phyloP scores from a whole-genome alignment of 2,797 vertebrate species.

The Acipenser oxyrinchus region DNA sequence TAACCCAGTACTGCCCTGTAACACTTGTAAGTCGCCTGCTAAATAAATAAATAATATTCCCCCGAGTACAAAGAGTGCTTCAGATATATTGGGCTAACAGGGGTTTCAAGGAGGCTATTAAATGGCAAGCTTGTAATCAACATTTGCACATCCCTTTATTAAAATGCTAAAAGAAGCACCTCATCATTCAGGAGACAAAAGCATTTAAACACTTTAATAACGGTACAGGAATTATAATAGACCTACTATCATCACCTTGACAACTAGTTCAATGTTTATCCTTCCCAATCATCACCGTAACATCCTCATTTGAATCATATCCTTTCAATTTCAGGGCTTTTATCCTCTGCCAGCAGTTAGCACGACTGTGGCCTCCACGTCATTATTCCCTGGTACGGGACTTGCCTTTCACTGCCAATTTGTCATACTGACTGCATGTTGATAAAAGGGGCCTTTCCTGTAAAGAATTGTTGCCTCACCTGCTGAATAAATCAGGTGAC shows the following conservation, averaged over 20 bases:
- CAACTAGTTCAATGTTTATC: neutral
- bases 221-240: constrained; percentile 3
- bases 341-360: neutral
- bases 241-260: constrained; percentile 10
- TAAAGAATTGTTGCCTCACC: too few relatives aligned
- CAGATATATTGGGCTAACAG: neutral
- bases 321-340: neutral
- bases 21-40: too few relatives aligned
- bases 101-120: neutral
- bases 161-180: neutral
- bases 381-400: too few relatives aligned
- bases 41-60: too few relatives aligned
- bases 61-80: neutral
- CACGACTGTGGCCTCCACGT: too few relatives aligned
- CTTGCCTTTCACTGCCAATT: too few relatives aligned
- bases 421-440: too few relatives aligned
- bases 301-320: neutral
- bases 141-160: neutral
- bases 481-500: too few relatives aligned
- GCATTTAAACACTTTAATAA: constrained; percentile 3
- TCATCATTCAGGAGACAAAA: neutral
- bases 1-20: too few relatives aligned
- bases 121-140: neutral
- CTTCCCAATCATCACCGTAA: neutral
- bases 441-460: too few relatives aligned